A percentile compares a stretch with the other conserved stretches of the same genome.
These are phyloP conservation scores for Rhabdomys pumilio DNA, from an alignment of 2,797 vertebrate genomes.

Conservation along the genomic window DNA sequence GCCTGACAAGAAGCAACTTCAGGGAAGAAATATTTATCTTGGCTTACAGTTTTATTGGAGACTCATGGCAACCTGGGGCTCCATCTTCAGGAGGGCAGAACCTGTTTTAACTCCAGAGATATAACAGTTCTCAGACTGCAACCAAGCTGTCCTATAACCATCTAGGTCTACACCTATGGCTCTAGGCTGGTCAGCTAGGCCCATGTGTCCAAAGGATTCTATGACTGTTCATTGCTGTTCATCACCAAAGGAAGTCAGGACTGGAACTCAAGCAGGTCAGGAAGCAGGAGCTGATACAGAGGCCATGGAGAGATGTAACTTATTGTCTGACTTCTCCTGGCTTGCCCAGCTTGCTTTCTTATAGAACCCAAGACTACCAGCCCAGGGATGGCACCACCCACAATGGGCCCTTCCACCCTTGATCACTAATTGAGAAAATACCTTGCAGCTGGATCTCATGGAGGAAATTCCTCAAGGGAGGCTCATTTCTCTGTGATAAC, in stretches of 20 bases:
- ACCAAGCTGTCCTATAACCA: not conserved
- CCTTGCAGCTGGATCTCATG: not conserved
- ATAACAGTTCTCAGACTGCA: not conserved
- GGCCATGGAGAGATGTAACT: not conserved
- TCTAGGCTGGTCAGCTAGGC: not conserved
- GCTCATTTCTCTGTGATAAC: not conserved
- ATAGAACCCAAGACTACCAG: not conserved
- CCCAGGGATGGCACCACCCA: not conserved
- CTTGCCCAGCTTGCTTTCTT: not conserved
- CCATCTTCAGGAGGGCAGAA: not conserved
- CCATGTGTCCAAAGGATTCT: not conserved
- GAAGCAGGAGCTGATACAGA: not conserved
- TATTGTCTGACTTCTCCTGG: not conserved
- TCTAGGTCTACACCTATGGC: not conserved
- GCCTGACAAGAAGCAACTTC: not conserved
- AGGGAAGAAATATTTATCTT: not conserved
- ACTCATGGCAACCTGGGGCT: not conserved
- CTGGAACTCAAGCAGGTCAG: not conserved
- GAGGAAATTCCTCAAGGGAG: not conserved
- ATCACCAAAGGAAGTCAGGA: not conserved
- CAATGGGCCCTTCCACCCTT: not conserved
- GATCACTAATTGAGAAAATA: not conserved
- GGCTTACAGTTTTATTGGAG: not conserved
- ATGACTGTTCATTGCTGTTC: not conserved
- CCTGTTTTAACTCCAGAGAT: not conserved